Conservation (phyloP, 2,888 invertebrate genomes). For the Rhyacophila evoluta region DNA sequence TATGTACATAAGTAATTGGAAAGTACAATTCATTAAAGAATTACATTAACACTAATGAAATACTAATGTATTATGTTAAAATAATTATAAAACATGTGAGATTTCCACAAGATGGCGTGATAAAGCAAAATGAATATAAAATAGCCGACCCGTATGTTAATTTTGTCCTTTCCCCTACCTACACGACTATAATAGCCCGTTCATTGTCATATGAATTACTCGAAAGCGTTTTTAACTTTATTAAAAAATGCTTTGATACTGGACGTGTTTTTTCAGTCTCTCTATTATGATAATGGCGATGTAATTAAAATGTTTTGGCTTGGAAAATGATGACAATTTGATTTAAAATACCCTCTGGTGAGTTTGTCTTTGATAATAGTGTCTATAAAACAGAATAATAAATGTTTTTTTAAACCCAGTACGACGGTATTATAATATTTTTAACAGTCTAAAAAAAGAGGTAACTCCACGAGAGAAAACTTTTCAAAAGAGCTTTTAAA, state of each 20-base stretch:
- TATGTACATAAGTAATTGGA: neutral
- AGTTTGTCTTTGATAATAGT: neutral
- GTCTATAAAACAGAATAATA: too few species aligned
- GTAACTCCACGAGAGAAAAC: too few species aligned
- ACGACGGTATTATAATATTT: too few species aligned
- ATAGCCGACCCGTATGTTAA: neutral
- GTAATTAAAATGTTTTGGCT: neutral
- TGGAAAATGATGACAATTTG: neutral
- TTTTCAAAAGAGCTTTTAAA: too few species aligned
- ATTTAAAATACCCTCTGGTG: neutral
- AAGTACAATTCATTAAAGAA: neutral
- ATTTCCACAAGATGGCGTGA: slow-evolving; percentile 9
- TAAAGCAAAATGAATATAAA: neutral
- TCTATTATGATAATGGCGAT: neutral
- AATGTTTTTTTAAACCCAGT: too few species aligned
- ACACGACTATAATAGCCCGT: neutral
- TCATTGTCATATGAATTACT: neutral
- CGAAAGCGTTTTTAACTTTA: neutral
- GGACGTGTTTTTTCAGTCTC: neutral
- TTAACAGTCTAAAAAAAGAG: too few species aligned
- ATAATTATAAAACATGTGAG: neutral
- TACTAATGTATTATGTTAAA: neutral
- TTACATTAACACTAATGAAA: neutral
- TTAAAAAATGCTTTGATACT: neutral
- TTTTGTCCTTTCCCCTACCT: neutral